Evolutionary conservation across 1,140 invertebrate genomes (phyloP).

Genomic region (Liolophura sinensis): DNA sequence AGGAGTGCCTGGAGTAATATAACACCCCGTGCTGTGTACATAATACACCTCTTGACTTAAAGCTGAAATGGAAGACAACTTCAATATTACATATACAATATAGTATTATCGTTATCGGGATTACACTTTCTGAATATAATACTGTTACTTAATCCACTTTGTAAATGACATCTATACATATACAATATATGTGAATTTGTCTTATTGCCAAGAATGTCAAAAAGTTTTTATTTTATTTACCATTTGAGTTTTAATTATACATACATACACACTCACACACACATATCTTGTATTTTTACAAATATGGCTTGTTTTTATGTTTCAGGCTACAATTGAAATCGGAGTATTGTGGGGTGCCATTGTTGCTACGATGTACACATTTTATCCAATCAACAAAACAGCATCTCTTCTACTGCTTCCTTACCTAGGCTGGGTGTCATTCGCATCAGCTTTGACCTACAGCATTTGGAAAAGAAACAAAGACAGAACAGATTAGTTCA

Average conservation of each 20-base stretch:
- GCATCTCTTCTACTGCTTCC: constrained; percentile 76
- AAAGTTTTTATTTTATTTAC: neutral
- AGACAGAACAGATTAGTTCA: constrained; percentile 26
- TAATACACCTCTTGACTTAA: neutral
- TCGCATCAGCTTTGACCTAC: constrained; percentile 72
- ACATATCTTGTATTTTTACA: neutral
- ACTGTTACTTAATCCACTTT: no score
- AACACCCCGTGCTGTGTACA: no score
- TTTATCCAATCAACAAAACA: constrained; percentile 69
- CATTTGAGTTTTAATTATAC: neutral
- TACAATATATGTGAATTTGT: no score
- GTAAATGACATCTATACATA: no score
- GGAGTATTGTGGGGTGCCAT: constrained; percentile 68
- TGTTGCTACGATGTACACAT: constrained; percentile 67
- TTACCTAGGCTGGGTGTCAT: constrained; percentile 77
- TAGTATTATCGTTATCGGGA: no score
- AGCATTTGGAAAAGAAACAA: constrained; percentile 68
- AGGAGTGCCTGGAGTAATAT: no score
- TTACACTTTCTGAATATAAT: no score
- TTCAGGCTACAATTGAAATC: constrained; percentile 75
- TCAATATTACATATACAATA: no score
- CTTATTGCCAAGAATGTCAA: neutral
- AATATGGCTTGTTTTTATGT: constrained; percentile 27
- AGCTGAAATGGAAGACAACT: no score
- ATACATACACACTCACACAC: neutral